Evolutionary conservation across 2,888 invertebrate species (phyloP), one percentile per base, ranked within the genome.

Genomic region (Andrena camellia): DNA sequence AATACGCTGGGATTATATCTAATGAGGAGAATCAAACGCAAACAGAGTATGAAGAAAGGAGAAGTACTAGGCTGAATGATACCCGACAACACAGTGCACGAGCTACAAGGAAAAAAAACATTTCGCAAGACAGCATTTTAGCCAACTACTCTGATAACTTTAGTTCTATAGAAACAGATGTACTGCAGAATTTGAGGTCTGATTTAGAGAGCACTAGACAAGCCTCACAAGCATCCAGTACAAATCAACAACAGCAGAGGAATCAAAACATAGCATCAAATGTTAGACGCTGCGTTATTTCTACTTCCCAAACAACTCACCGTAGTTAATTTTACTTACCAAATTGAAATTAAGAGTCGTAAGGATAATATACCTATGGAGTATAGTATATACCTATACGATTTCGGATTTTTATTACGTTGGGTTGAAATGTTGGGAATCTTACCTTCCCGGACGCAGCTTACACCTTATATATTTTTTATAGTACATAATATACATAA

Each of bases 211-310:
- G 13, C 4, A 52, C 50, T 31, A 31, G 50, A 62, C 60, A 71
- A 8, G 71, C 31, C 8, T 50, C 50, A 62, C 60, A 62, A 71
- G 31, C 23, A 48, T 33, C 23, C 17, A 31, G 0, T 31, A 62
- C 62, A 50, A 48, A 60, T 71, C 48, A 31, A 13, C 48, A 71
- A 60, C 60, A 71, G 20, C 60, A 71, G 13, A 13, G 52, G 13
- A 50, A 71, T 5, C 33, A 50, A 13, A 71, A 29, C 6, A 50
- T 8, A 20, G 60, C 13, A 5, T 71, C 31, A 31, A n/a, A 20
- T 33, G 29, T 60, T 50, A 62, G 50, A 52, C 71, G 60, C 31
- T 50, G 35, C 23, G 23, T 69, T 33, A 35, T 0, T 60, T 42
- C 8, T 35, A 8, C 13, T 42, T 23, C 1, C 20, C 68, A 23